A percentile compares a stretch with the other conserved stretches of the same genome.
These are phyloP conservation scores for Papilio helenus DNA, from an alignment of 1,140 invertebrate genomes.

Conservation along the genomic window DNA sequence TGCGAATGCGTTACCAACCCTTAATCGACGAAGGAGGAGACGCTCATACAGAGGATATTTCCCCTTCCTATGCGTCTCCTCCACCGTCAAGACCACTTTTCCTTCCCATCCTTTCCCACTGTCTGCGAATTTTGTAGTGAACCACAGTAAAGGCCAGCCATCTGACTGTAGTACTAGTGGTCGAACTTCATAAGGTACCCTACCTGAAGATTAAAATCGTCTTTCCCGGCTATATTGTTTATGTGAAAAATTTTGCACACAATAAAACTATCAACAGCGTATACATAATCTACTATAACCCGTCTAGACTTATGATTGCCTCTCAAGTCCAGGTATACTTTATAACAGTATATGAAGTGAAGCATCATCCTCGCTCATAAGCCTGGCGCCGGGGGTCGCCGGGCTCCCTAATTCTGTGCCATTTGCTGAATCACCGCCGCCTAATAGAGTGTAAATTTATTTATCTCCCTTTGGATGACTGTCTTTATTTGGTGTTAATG, in stretches of 20 bases:
- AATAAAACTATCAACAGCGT: no score
- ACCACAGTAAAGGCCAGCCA: neutral
- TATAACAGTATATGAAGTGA: constrained; percentile 6
- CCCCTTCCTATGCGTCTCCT: no score
- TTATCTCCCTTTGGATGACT: constrained; percentile 45
- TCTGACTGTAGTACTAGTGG: neutral
- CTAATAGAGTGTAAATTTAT: constrained; percentile 53
- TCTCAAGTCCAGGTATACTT: constrained; percentile 26
- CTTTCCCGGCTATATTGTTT: neutral
- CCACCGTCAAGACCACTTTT: no score
- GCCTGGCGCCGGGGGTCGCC: constrained; percentile 34
- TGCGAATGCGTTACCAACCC: no score
- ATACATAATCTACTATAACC: neutral
- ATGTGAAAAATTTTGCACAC: neutral
- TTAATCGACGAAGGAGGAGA: no score
- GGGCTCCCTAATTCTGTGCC: constrained; percentile 34
- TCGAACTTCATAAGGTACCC: neutral
- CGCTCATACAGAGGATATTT: no score
- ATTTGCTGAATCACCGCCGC: constrained; percentile 50
- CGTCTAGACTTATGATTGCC: constrained; percentile 28
- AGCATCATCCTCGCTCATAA: constrained; percentile 26
- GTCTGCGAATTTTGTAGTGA: neutral
- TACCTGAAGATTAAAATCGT: neutral
- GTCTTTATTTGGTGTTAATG: constrained; percentile 49
- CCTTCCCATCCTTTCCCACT: no score